Conservation (phyloP, 2,888 invertebrate species). For the Mamestra brassicae region DNA sequence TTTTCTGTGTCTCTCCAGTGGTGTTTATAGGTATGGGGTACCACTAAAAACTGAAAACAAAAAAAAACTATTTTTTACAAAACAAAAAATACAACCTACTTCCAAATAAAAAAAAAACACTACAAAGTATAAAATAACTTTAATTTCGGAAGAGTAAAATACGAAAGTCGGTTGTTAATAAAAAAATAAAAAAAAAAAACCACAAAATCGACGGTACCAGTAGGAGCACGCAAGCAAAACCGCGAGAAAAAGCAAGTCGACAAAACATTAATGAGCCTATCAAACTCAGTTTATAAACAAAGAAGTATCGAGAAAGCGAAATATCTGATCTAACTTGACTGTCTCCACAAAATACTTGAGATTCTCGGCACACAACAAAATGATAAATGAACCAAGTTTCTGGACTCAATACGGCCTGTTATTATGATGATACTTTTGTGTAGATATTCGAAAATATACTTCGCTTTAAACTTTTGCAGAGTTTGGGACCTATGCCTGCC, state of each 20-base stretch:
- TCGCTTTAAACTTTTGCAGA: constrained; percentile 1
- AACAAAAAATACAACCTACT: no score
- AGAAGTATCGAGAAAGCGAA: constrained; percentile 68
- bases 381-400: constrained; percentile 87
- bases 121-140: no score
- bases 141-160: no score
- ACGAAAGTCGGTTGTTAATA: no score
- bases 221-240: not conserved
- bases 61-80: no score
- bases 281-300: constrained; percentile 79
- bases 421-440: constrained; percentile 73
- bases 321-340: constrained; percentile 80
- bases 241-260: not conserved
- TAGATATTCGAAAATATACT: constrained; percentile 8
- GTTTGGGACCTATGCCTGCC: not conserved
- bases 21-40: no score
- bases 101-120: no score
- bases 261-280: constrained; percentile 55
- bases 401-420: constrained; percentile 78
- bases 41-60: no score
- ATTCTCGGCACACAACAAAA: constrained; percentile 73
- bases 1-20: no score
- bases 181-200: no score
- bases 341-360: constrained; percentile 73
- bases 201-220: no score